Evolutionary conservation across 1,140 invertebrate genomes (phyloP), one percentile per base, ranked within the genome.

Genomic region (Samia ricini): DNA sequence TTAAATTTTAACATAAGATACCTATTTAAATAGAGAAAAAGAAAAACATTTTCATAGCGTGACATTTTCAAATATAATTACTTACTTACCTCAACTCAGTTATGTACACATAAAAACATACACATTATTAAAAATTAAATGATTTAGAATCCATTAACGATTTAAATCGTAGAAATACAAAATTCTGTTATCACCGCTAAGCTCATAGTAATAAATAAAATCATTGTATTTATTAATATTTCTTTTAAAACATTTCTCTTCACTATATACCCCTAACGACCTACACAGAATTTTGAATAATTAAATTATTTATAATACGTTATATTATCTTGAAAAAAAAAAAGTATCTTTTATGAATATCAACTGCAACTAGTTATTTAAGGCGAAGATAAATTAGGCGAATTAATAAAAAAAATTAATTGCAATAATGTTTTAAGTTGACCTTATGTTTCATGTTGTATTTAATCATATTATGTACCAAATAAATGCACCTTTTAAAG

Each of bases 31-130:
- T n/a, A n/a, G n/a, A n/a, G n/a, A n/a, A n/a, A n/a, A n/a, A n/a
- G n/a, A n/a, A n/a, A 19, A 19, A 50, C n/a, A 15, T 50, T 19
- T 50, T 19, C 49, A 50, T 19, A 21, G 0, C 49, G 15, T 21
- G 49, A 4, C 6, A 50, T 19, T 6, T 10, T 52, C 10, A 52
- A 23, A 52, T 21, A 52, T 21, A 21, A 52, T 52, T 52, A 61
- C 62, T n/a, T n/a, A n/a, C n/a, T n/a, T n/a, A n/a, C n/a, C n/a
- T n/a, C n/a, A n/a, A 23, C 42, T 18, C 1, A 19, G 26, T 23
- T 48, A 65, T 56, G n/a, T n/a, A n/a, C n/a, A 66, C 5, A 21
- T 21, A 23, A 52, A 52, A 19, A 52, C n/a, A 52, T 23, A 52
- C 20, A 10, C 19, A 52, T 21, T 52, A 52, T 10, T 52, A 52